Evolutionary conservation across 2,797 vertebrate genomes (phyloP).

Genomic region (Syngnathus acus): DNA sequence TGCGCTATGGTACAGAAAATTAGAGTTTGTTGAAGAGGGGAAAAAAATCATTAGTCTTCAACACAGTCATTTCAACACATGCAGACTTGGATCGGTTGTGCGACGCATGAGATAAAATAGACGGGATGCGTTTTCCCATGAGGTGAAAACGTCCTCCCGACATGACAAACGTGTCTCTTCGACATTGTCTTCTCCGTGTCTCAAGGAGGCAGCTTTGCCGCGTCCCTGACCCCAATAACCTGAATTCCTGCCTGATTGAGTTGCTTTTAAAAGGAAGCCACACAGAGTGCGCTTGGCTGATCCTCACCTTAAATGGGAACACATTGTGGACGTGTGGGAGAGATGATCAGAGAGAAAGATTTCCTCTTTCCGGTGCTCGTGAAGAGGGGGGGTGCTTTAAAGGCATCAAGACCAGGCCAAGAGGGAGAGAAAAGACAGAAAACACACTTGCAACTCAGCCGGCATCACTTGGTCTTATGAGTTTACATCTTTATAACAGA

Average conservation of each 20-base stretch:
- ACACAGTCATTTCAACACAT: constrained; percentile 4
- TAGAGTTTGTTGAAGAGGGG: too few species aligned
- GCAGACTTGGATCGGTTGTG: constrained; percentile 16
- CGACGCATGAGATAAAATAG: constrained; percentile 41
- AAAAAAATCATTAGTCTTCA: background rate
- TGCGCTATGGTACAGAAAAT: too few species aligned
- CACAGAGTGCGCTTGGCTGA: constrained; percentile 59
- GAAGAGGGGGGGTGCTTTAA: too few species aligned
- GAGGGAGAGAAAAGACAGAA: constrained; percentile 12
- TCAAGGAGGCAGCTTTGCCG: constrained; percentile 1
- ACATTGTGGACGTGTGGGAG: constrained; percentile 58
- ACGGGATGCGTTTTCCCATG: background rate
- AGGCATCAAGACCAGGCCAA: constrained; percentile 7
- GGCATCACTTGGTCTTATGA: background rate
- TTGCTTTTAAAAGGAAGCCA: constrained; percentile 65
- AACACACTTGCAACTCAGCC: constrained; percentile 3
- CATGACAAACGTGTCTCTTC: background rate
- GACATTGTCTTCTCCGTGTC: too few species aligned
- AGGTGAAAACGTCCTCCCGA: background rate
- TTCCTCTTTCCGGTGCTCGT: constrained; percentile 60
- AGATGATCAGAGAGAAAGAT: constrained; percentile 51
- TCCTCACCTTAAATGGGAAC: constrained; percentile 77
- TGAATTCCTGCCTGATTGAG: constrained; percentile 71
- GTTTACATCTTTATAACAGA: background rate
- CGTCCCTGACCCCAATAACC: constrained; percentile 64